Evolutionary conservation across 2,797 vertebrate genomes (phyloP).

Genomic region (Taeniopygia guttata): DNA sequence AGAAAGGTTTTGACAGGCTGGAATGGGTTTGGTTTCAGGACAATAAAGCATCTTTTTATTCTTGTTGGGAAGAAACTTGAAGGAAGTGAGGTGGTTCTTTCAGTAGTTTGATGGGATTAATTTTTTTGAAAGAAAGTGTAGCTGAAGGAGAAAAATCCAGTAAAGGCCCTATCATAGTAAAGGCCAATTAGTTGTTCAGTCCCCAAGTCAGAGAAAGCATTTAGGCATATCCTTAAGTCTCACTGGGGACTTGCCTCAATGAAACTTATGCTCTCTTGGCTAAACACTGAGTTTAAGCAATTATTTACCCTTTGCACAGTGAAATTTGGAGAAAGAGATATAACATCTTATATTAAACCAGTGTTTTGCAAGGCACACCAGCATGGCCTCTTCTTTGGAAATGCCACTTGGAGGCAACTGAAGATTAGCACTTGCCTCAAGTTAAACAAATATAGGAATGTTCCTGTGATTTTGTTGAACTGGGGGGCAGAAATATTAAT

Average conservation of each 20-base stretch:
- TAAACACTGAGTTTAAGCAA: constrained; percentile 9
- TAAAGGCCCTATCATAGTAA: not conserved
- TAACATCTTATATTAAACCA: not conserved
- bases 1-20: constrained; percentile 64
- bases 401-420: not conserved
- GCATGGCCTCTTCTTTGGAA: not conserved
- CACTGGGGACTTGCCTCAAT: not conserved
- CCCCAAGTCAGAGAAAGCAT: not conserved
- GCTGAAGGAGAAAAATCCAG: not conserved
- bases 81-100: constrained; percentile 33
- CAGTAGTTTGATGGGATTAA: constrained; percentile 31
- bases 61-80: constrained; percentile 31
- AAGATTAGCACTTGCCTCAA: not conserved
- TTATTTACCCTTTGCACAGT: constrained; percentile 23
- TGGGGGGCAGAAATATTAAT: constrained; percentile 7
- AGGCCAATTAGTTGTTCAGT: not conserved
- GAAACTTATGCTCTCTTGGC: not conserved
- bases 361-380: not conserved
- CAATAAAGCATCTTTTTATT: constrained; percentile 46
- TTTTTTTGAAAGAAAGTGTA: constrained; percentile 21
- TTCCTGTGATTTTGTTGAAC: not conserved
- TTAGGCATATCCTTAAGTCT: not conserved
- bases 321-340: not conserved
- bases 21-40: constrained; percentile 50
- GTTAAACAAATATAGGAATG: not conserved